A percentile compares a stretch with the other conserved stretches of the same genome.
These are phyloP conservation scores for Gymnarchus niloticus DNA, from an alignment of 2,113 vertebrate species.

Conservation along the genomic window DNA sequence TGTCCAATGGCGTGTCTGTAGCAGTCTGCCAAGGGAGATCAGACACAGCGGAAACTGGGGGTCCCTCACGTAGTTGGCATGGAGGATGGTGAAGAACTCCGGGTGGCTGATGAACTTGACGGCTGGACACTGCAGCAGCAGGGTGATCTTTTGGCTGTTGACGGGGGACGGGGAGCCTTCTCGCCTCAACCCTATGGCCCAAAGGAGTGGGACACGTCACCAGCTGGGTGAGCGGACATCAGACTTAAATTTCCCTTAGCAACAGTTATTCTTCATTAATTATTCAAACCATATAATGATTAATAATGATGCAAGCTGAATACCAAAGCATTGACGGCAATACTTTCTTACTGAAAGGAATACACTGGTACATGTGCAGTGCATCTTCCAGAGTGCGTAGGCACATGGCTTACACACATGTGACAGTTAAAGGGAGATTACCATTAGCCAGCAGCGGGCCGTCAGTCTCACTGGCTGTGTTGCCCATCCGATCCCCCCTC, in stretches of 20 bases:
- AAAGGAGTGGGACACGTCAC: not conserved
- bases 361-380: not conserved
- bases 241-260: too few species aligned
- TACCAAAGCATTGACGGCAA: too few species aligned
- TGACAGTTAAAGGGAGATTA: not conserved
- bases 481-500: constrained; percentile 54
- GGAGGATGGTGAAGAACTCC: constrained; percentile 82
- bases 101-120: constrained; percentile 88
- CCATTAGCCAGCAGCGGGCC: constrained; percentile 49
- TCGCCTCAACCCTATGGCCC: constrained; percentile 66
- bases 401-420: not conserved
- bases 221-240: not conserved
- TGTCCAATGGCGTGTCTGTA: too few species aligned
- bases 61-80: constrained; percentile 78
- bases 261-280: too few species aligned
- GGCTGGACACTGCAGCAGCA: constrained; percentile 77
- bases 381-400: not conserved
- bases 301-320: not conserved
- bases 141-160: constrained; percentile 79
- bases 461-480: constrained; percentile 67
- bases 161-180: constrained; percentile 72
- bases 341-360: not conserved
- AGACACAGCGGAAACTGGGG: not conserved
- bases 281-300: not conserved
- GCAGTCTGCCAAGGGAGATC: not conserved